These are phyloP conservation scores for Brachyopa scutellaris DNA, from an alignment of 2,888 invertebrate species.

Conservation along the genomic window DNA sequence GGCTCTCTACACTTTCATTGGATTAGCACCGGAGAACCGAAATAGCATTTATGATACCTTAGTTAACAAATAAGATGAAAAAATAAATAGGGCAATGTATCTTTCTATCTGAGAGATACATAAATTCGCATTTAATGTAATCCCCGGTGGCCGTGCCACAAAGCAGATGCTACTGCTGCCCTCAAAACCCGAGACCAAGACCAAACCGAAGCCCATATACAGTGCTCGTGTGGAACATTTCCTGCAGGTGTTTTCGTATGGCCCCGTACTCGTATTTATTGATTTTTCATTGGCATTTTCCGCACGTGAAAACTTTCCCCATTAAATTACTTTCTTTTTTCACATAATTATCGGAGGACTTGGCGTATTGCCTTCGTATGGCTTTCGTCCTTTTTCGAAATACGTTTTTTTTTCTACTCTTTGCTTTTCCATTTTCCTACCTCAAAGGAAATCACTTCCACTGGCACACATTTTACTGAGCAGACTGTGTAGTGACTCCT, in stretches of 20 bases:
- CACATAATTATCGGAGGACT: conserved; percentile 64
- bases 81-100: conserved; percentile 32
- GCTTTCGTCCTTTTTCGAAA: neutral
- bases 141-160: conserved; percentile 15
- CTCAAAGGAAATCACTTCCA: conserved; percentile 1
- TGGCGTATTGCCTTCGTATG: conserved; percentile 24
- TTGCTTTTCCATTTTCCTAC: neutral
- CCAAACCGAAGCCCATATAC: conserved; percentile 8
- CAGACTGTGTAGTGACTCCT: neutral
- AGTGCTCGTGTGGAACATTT: conserved; percentile 29
- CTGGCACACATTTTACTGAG: neutral
- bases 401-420: neutral
- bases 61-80: conserved; percentile 19
- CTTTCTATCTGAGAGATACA: conserved; percentile 35
- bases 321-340: conserved; percentile 65
- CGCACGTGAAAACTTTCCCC: conserved; percentile 69
- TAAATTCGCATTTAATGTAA: conserved; percentile 56
- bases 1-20: too few species aligned
- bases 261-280: conserved; percentile 34
- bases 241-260: conserved; percentile 15
- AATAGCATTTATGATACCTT: too few species aligned
- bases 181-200: neutral
- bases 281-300: conserved; percentile 61
- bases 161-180: conserved; percentile 18
- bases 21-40: too few species aligned